Base-by-base conservation (phyloP, 2,888 invertebrate genomes). In the Orthosia gothica region DNA sequence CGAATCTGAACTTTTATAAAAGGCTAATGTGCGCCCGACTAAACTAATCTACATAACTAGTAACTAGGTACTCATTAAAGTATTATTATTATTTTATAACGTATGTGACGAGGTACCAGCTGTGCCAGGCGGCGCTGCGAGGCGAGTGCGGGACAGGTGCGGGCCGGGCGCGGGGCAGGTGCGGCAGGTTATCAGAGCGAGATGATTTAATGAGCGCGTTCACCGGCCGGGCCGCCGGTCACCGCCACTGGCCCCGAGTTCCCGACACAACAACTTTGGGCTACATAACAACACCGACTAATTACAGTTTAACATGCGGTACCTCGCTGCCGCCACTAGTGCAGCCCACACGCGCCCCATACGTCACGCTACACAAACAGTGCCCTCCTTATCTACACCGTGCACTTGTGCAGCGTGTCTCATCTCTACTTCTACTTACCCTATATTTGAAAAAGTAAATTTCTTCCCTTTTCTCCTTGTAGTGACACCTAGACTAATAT, bases 201-300 rank as follows among this genome's bases (percentile, higher is more conserved):
- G 70, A 80, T 73, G 73, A 84, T 86, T 84, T 86, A 86, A 86
- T 84, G 76, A 81, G 76, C 62, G 62, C 62, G 62, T 54, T 65
- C 68, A 54, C 54, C 47, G 64, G 52, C n/a, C 47, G 61, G 74
- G 20, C 52, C 45, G n/a, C 40, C 40, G 13, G 26, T 23, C 54
- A 69, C 61, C 26, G 32, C 54, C 20, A 7, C 58, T 32, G 50
- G 40, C n/a, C 32, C 18, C 16, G 47, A 2, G 40, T 40, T 9
- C 40, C 40, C 12, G 9, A 62, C 50, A 26, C 57, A 5, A 58
- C 65, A 54, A 55, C 52, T 16, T 50, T 47, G 40, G 26, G n/a
- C 57, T 20, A 50, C 59, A 52, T 69, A 61, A 26, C 47, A 59
- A 50, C 20, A 12, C 32, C 15, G 47, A 55, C 13, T 18, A 32